Base-by-base conservation (phyloP, 1,140 invertebrate genomes). In the Diprion similis region DNA sequence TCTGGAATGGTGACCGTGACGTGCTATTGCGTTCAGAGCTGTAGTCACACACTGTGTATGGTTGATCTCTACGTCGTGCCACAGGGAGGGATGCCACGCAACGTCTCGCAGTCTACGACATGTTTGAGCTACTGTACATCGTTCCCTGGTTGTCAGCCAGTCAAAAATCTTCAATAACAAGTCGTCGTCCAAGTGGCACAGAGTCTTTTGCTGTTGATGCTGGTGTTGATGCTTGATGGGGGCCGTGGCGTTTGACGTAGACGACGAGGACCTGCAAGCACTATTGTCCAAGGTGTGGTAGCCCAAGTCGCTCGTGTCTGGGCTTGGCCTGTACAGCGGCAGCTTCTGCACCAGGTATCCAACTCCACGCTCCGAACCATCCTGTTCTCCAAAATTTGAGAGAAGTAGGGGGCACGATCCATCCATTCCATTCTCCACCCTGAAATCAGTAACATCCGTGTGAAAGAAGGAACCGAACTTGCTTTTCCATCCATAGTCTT, bases 81-180 rank as follows among this genome's bases (percentile, higher is more conserved):
- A 97, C 1, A 97, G 87, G 1, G 89, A 86, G 7, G 94, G 94
- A 13, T 93, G 92, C 95, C 95, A 96, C 15, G 93, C 94, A 19
- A 97, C 90, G 66, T 92, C 89, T 83, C 95, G 94, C 89, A 96
- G 96, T 37, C 94, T 87, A 13, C 92, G 87, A 80, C 95, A 97
- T 0, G 97, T 96, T 11, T 94, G 90, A 0, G 95, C 93, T 83
- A 95, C 91, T 18, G 91, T 90, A 79, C 95, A 95, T 47, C 97
- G 84, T 74, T 96, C 94, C 72, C 92, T 92, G 66, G 94, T 95
- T 76, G 92, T 89, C n/a, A 96, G 87, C 89, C 92, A 93, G 47
- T 91, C 90, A 74, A 96, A 94, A 68, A 96, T 92, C 75, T 87
- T 90, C 8, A 91, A 77, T 0, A 92, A 80, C 0, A 90, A 66